phyloP scores from a whole-genome alignment of 2,888 invertebrate species.

The Yponomeuta malinellus region DNA sequence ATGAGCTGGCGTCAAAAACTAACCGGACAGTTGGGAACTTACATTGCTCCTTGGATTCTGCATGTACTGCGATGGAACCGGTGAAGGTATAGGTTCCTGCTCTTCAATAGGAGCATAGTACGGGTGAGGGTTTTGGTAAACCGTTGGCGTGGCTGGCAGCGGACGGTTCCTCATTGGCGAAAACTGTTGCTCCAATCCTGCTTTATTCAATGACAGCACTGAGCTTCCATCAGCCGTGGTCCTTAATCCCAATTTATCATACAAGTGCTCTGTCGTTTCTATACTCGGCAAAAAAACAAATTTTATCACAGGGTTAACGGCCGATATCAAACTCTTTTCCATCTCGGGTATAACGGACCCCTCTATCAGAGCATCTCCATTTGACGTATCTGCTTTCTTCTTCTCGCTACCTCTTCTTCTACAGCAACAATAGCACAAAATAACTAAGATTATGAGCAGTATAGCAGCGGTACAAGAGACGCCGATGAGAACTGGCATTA shows the following conservation, averaged over 20 bases:
- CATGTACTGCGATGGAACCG: conserved; percentile 57
- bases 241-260: conserved; percentile 89
- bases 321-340: conserved; percentile 88
- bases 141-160: conserved; percentile 77
- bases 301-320: conserved; percentile 90
- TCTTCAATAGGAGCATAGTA: conserved; percentile 73
- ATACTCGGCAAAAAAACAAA: conserved; percentile 42
- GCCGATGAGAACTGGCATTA: conserved; percentile 73
- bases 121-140: conserved; percentile 59
- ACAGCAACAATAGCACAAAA: conserved; percentile 77
- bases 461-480: conserved; percentile 65
- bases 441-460: conserved; percentile 64
- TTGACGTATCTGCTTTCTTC: conserved; percentile 75
- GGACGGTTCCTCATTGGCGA: conserved; percentile 79
- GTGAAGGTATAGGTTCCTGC: conserved; percentile 67
- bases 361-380: conserved; percentile 82
- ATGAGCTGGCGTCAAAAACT: conserved; percentile 64
- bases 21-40: conserved; percentile 67
- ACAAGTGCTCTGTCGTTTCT: conserved; percentile 84
- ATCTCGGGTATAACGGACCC: conserved; percentile 87
- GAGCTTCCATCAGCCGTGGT: conserved; percentile 93
- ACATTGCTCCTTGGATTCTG: conserved; percentile 66
- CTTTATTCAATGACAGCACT: conserved; percentile 84
- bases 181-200: conserved; percentile 71
- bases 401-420: conserved; percentile 71